Percentiles rank a stretch among this genome's conserved stretches.
These are phyloP conservation scores for Leucozona laternaria DNA, from an alignment of 2,888 invertebrate species.

Conservation along the genomic window DNA sequence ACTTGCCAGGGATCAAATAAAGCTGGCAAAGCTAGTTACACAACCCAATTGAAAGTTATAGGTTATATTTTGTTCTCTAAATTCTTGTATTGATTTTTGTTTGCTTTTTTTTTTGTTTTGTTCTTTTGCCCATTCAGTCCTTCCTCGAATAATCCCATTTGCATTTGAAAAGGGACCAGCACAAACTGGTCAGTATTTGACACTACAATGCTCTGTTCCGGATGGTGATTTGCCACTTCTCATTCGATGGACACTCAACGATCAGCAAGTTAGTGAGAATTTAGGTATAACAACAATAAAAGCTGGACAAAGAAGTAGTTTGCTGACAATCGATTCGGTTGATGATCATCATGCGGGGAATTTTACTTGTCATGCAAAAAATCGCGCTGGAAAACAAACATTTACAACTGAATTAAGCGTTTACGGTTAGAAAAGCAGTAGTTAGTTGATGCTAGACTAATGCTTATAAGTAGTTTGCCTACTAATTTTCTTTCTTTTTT, in stretches of 20 bases:
- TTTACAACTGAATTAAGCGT: slow-evolving; percentile 89
- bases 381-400: slow-evolving; percentile 88
- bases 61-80: slow-evolving; percentile 82
- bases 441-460: slow-evolving; percentile 47
- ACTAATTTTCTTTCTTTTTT: slow-evolving; percentile 48
- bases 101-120: slow-evolving; percentile 50
- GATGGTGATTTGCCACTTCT: slow-evolving; percentile 92
- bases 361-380: slow-evolving; percentile 90
- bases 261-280: slow-evolving; percentile 85
- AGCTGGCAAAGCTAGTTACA: slow-evolving; percentile 88
- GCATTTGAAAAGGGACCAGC: slow-evolving; percentile 90
- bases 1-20: slow-evolving; percentile 90
- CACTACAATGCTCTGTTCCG: slow-evolving; percentile 89
- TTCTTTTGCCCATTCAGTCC: slow-evolving; percentile 84
- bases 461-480: slow-evolving; percentile 64
- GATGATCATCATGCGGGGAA: slow-evolving; percentile 89
- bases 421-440: slow-evolving; percentile 86
- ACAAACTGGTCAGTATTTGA: slow-evolving; percentile 88
- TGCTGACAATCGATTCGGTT: slow-evolving; percentile 87
- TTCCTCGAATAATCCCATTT: slow-evolving; percentile 92
- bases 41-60: slow-evolving; percentile 89
- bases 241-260: slow-evolving; percentile 90
- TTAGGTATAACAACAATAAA: slow-evolving; percentile 85
- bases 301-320: slow-evolving; percentile 85
- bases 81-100: slow-evolving; percentile 36